Conservation (phyloP, 2,888 invertebrate genomes). For the Margaritifera margaritifera region DNA sequence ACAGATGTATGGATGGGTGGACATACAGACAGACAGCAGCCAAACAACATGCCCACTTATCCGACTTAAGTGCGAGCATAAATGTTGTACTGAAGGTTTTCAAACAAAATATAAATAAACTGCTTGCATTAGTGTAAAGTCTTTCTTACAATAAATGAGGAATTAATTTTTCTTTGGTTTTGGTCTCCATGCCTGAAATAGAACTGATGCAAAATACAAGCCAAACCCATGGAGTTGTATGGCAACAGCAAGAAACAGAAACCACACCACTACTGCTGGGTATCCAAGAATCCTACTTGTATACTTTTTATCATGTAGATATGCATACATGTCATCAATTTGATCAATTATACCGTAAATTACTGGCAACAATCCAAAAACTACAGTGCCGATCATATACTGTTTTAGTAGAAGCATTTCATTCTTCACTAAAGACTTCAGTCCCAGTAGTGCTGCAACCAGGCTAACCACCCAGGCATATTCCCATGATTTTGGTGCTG, state of each 20-base stretch:
- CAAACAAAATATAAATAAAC: no score
- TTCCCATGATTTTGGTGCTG: constrained; percentile 93
- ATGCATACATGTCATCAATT: constrained; percentile 87
- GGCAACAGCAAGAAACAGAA: constrained; percentile 88
- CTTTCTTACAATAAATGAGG: no score
- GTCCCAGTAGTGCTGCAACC: constrained; percentile 86
- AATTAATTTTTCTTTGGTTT: constrained; percentile 38
- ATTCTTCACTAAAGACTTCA: constrained; percentile 90
- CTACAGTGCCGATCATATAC: constrained; percentile 80
- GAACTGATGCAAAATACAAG: constrained; percentile 65
- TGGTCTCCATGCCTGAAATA: constrained; percentile 68
- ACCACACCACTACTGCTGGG: constrained; percentile 94
- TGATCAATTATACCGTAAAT: constrained; percentile 88
- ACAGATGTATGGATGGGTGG: no score
- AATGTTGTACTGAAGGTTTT: no score
- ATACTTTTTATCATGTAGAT: constrained; percentile 80
- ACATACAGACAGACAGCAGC: no score
- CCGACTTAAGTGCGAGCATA: no score
- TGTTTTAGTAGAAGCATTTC: constrained; percentile 76
- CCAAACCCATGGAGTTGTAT: constrained; percentile 81
- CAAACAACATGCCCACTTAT: no score
- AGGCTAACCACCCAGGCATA: constrained; percentile 92
- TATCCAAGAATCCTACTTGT: constrained; percentile 76
- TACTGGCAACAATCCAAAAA: constrained; percentile 87
- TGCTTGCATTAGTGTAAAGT: no score